Conservation (phyloP, 2,888 invertebrate species). For the Phalera bucephala region DNA sequence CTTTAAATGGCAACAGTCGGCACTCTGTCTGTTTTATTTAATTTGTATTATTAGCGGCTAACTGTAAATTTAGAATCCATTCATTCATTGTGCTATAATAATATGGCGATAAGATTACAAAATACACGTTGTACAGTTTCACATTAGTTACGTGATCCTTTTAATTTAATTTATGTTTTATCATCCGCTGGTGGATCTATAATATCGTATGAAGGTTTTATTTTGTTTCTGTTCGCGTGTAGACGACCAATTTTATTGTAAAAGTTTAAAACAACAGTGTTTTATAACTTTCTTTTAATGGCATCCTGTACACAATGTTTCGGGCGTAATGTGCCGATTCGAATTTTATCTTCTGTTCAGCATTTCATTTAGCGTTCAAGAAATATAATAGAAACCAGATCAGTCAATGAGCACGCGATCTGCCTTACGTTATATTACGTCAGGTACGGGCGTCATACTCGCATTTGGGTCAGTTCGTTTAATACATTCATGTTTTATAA, state of each 20-base stretch:
- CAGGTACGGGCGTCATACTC: slow-evolving; percentile 63
- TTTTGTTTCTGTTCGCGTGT: slow-evolving; percentile 8
- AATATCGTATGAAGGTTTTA: not conserved
- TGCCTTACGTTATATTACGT: slow-evolving; percentile 59
- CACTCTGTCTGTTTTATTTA: slow-evolving; percentile 11
- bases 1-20: slow-evolving; percentile 22
- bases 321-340: too few relatives aligned
- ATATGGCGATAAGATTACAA: not conserved
- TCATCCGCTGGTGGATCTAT: not conserved
- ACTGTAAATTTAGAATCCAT: slow-evolving; percentile 3
- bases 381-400: slow-evolving; percentile 55
- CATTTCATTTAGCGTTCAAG: too few relatives aligned
- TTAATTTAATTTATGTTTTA: not conserved
- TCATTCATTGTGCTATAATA: slow-evolving; percentile 1
- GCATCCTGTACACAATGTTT: slow-evolving; percentile 24
- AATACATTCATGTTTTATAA: slow-evolving; percentile 65
- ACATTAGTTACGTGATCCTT: not conserved
- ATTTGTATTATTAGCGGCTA: slow-evolving; percentile 9
- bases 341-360: too few relatives aligned
- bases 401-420: slow-evolving; percentile 49
- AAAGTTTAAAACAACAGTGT: slow-evolving; percentile 18
- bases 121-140: not conserved
- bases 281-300: slow-evolving; percentile 32
- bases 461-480: slow-evolving; percentile 72
- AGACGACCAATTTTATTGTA: slow-evolving; percentile 19